Conservation (phyloP, 2,797 vertebrate genomes). For the Cossypha caffra region DNA sequence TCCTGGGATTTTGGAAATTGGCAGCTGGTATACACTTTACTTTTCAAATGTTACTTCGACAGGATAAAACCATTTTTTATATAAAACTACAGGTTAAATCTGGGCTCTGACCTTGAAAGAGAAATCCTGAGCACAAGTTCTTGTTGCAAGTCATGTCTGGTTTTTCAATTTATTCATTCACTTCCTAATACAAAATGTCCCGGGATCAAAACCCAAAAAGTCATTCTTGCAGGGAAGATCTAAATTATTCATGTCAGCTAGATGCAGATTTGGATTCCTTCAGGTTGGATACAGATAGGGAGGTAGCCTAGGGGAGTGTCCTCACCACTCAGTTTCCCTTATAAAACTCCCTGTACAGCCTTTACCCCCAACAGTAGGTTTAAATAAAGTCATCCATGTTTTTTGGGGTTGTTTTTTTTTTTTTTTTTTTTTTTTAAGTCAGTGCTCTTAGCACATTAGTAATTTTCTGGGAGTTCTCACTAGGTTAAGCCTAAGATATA, state of each 20-base stretch:
- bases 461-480: neutral
- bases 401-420: no score
- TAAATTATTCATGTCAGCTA: neutral
- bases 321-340: neutral
- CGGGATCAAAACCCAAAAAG: neutral
- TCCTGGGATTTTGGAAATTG: slow-evolving; percentile 15
- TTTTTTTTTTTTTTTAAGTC: neutral
- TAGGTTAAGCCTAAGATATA: neutral
- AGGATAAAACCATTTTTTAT: neutral
- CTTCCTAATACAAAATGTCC: neutral
- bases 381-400: fast-evolving
- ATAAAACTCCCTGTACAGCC: neutral
- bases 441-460: neutral
- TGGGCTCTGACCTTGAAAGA: neutral
- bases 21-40: neutral
- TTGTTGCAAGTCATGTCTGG: neutral
- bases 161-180: neutral
- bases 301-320: neutral
- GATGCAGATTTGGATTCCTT: neutral
- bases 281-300: neutral
- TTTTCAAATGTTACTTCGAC: neutral
- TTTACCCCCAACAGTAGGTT: neutral
- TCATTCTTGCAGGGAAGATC: neutral
- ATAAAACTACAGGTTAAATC: neutral
- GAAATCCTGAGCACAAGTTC: neutral